phyloP scores from a whole-genome alignment of 2,888 invertebrate genomes.

The Euplagia quadripunctaria region DNA sequence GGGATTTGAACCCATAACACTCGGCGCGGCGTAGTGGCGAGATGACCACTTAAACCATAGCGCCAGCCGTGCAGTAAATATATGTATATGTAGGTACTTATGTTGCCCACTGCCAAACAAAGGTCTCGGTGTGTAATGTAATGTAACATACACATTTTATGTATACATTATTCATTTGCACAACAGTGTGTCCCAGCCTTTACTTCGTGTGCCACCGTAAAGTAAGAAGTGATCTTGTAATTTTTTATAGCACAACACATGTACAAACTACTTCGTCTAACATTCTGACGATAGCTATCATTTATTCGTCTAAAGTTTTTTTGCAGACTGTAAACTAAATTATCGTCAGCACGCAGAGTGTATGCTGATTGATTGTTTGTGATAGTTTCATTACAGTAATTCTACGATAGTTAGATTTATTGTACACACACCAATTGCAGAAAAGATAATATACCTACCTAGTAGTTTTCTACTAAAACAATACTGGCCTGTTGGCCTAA shows the following conservation, averaged over 20 bases:
- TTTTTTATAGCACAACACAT: background rate
- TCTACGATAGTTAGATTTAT: background rate
- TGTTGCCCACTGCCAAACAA: too few relatives aligned
- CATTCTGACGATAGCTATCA: slow-evolving; percentile 30
- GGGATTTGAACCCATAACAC: too few relatives aligned
- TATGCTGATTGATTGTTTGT: slow-evolving; percentile 7
- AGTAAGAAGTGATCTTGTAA: slow-evolving; percentile 5
- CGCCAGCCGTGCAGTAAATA: too few relatives aligned
- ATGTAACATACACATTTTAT: too few relatives aligned
- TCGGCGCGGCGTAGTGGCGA: too few relatives aligned
- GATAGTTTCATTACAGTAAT: slow-evolving; percentile 1
- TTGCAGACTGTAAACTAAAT: background rate
- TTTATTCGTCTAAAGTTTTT: slow-evolving; percentile 9
- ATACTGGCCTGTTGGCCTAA: too few relatives aligned
- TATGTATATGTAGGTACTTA: too few relatives aligned
- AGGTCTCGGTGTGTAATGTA: too few relatives aligned
- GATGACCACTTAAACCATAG: too few relatives aligned
- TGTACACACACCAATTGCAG: background rate
- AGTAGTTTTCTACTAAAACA: too few relatives aligned
- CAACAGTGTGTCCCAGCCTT: background rate
- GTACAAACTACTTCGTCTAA: slow-evolving; percentile 27
- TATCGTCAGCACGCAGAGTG: slow-evolving; percentile 3
- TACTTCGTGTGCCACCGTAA: background rate
- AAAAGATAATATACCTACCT: too few relatives aligned
- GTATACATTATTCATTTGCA: background rate